Evolutionary conservation across 2,888 invertebrate species (phyloP).

Genomic region (Apodemia duryi): DNA sequence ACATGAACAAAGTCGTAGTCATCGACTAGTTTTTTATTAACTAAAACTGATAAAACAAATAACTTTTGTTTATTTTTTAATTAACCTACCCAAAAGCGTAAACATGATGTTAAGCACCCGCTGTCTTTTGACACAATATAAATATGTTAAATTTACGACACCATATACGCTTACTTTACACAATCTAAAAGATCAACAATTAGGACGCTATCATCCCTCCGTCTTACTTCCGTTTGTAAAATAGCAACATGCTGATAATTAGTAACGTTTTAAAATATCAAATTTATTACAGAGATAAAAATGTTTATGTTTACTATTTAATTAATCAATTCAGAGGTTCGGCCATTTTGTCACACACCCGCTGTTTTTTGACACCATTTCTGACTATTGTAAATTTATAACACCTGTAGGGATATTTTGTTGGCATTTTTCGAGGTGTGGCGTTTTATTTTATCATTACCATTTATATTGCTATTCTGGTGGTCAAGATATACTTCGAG

Average conservation of each 20-base stretch:
- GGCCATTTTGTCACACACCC: slow-evolving; percentile 1
- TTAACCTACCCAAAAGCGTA: slow-evolving; percentile 2
- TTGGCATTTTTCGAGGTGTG: slow-evolving; percentile 1
- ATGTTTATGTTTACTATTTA: not conserved
- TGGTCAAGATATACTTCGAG: not conserved
- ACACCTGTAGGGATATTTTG: not conserved
- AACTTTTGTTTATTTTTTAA: slow-evolving; percentile 1
- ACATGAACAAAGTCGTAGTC: too few species aligned
- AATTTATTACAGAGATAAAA: not conserved
- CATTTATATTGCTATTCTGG: not conserved
- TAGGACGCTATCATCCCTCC: not conserved
- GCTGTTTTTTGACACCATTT: slow-evolving; percentile 9
- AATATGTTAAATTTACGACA: slow-evolving; percentile 7
- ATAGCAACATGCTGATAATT: not conserved
- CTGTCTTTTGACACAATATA: slow-evolving; percentile 8
- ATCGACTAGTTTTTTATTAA: too few species aligned
- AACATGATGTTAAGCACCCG: not conserved
- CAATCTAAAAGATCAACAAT: slow-evolving; percentile 1
- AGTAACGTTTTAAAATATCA: not conserved
- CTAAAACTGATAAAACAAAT: not conserved
- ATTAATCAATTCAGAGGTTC: not conserved
- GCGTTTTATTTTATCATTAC: not conserved
- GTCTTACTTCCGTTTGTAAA: not conserved
- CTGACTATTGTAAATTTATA: not conserved
- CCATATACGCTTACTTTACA: not conserved